Percentiles rank a stretch among this genome's conserved stretches.
phyloP scores from a whole-genome alignment of 2,888 invertebrate species.

The Eucera pruinosa region DNA sequence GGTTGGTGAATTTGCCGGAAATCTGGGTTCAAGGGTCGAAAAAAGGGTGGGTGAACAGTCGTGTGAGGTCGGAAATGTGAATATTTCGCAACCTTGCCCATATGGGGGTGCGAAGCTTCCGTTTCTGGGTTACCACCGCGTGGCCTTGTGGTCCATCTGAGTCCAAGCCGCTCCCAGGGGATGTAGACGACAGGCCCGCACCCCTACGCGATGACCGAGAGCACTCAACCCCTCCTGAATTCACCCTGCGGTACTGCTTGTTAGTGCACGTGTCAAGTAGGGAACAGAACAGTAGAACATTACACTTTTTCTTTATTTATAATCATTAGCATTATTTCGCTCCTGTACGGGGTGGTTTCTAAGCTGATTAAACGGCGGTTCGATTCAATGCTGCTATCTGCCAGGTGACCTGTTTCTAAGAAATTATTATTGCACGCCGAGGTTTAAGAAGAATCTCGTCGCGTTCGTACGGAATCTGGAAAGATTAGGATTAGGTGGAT shows the following conservation, averaged over 20 bases:
- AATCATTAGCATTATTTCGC: conserved; percentile 41
- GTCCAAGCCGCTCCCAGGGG: conserved; percentile 85
- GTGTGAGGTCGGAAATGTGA: conserved; percentile 86
- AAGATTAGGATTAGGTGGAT: not conserved
- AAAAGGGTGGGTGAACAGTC: conserved; percentile 41
- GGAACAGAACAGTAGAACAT: conserved; percentile 68
- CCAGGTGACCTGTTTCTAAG: not conserved
- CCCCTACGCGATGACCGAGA: conserved; percentile 84
- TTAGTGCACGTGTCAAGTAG: conserved; percentile 75
- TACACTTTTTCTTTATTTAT: conserved; percentile 57
- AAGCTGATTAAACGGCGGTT: not conserved
- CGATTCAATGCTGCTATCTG: not conserved
- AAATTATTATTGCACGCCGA: not conserved
- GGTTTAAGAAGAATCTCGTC: not conserved
- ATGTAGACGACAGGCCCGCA: conserved; percentile 84
- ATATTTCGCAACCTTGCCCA: conserved; percentile 91
- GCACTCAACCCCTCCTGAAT: conserved; percentile 86
- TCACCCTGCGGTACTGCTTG: conserved; percentile 83
- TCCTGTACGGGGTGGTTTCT: not conserved
- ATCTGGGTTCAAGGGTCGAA: conserved; percentile 41
- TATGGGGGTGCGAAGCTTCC: conserved; percentile 92
- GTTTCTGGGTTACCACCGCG: conserved; percentile 87
- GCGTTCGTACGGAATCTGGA: not conserved
- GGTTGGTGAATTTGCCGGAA: conserved; percentile 46
- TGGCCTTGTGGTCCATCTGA: conserved; percentile 83